phyloP scores from a whole-genome alignment of 2,888 invertebrate species.

The Pheosia gnoma region DNA sequence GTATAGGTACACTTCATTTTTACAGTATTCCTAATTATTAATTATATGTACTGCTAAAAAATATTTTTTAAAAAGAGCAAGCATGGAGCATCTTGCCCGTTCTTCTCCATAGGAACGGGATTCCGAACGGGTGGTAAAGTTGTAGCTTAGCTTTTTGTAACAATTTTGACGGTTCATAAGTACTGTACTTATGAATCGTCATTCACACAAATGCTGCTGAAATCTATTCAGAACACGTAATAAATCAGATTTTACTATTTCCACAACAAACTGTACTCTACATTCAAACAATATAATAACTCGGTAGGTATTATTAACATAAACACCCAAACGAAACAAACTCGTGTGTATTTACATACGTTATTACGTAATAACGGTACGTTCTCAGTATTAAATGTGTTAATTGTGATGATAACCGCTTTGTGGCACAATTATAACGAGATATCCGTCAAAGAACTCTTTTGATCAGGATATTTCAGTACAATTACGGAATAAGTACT shows the following conservation, averaged over 20 bases:
- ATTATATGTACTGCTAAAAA: not conserved
- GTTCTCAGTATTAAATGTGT: slow-evolving; percentile 19
- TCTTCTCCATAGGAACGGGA: too few relatives aligned
- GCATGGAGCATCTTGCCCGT: not conserved
- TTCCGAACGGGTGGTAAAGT: too few relatives aligned
- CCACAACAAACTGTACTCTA: not conserved
- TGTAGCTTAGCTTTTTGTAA: too few relatives aligned
- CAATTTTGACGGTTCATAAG: too few relatives aligned
- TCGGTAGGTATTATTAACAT: not conserved
- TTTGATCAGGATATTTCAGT: slow-evolving; percentile 8
- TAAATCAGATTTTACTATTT: not conserved
- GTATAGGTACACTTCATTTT: not conserved
- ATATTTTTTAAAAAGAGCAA: not conserved
- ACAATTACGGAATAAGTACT: not conserved
- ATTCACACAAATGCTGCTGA: too few relatives aligned
- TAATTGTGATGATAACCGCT: slow-evolving; percentile 33
- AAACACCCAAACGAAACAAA: not conserved
- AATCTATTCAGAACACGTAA: too few relatives aligned
- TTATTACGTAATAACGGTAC: not conserved
- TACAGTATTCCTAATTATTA: not conserved
- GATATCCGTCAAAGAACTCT: slow-evolving; percentile 19
- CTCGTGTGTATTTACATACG: not conserved
- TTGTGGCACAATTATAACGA: slow-evolving; percentile 42
- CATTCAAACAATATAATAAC: not conserved
- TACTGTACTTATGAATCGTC: too few relatives aligned